These are phyloP conservation scores for Ornithorhynchus anatinus DNA, from an alignment of 2,113 vertebrate species.

Conservation along the genomic window DNA sequence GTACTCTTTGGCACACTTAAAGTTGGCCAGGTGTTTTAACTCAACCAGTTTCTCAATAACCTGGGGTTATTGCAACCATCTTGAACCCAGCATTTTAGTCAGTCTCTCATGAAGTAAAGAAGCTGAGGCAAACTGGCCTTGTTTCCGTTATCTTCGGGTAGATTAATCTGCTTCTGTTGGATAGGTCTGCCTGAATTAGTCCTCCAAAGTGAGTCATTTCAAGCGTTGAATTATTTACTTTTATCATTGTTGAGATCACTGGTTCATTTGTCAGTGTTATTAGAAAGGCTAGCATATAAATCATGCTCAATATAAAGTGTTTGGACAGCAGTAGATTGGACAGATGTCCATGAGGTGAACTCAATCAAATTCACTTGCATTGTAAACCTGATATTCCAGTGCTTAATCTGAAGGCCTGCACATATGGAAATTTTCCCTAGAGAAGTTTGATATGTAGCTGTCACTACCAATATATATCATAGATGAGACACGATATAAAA, in stretches of 20 bases:
- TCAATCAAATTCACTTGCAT: conserved; percentile 57
- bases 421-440: conserved; percentile 48
- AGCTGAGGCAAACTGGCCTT: background rate
- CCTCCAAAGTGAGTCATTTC: conserved; percentile 16
- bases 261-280: conserved; percentile 38
- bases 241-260: conserved; percentile 16
- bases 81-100: background rate
- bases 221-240: conserved; percentile 18
- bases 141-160: background rate
- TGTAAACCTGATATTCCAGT: conserved; percentile 44
- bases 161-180: background rate
- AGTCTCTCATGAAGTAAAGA: background rate
- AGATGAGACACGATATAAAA: too few relatives aligned
- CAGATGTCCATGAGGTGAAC: conserved; percentile 47
- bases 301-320: conserved; percentile 38
- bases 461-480: conserved; percentile 17
- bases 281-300: conserved; percentile 35
- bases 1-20: too few relatives aligned
- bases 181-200: conserved; percentile 6
- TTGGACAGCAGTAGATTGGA: conserved; percentile 29
- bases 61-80: too few relatives aligned
- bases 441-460: background rate
- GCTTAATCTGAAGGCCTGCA: conserved; percentile 43
- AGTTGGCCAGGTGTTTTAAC: too few relatives aligned
- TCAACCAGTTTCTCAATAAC: too few relatives aligned